Base-by-base conservation (phyloP, 30 jellyfish, hydroid and myxozoan species). In the Morbakka virulenta region DNA sequence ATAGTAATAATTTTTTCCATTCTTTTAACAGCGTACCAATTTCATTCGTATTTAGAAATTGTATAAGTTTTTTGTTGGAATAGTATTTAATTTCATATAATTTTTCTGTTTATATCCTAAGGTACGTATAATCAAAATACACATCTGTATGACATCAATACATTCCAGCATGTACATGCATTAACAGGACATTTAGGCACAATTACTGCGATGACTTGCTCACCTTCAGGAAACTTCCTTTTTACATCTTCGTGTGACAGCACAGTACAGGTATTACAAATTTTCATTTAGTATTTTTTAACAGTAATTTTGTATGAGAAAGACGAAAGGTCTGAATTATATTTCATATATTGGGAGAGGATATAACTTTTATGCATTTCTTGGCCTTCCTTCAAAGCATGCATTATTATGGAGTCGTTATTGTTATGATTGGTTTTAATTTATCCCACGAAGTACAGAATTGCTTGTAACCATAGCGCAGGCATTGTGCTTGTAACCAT, bases 91-190 rank as follows among this genome's bases (percentile, higher is more conserved):
- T n/a, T n/a, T n/a, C n/a, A n/a, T n/a, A n/a, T n/a, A n/a, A n/a
- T n/a, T n/a, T n/a, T n/a, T 64, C 50, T 67, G 32, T 41, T 21
- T 30, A 4, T 32, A 31, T 14, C 50, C 69, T 24, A 35, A 93
- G 99, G 99, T 22, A 93, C 99, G 11, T 93, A 93, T 81, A 93
- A 93, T 49, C 97, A 93, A 57, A 93, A 93, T 32, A 80, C 96
- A 4, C 99, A 93, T 64, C 77, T 93, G 71, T 82, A 86, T 65
- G 96, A 93, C 70, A 82, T 81, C 82, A 77, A 74, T 50, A 77
- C 99, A 49, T 95, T 76, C 76, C 88, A 84, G 35, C 85, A 86
- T 28, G 78, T 87, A 57, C 86, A 93, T 69, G 93, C 84, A 0
- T 83, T 93, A 4, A 85, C 87, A 29, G 99, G 96, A 4, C 99